Conservation (phyloP, 23 tunicate species). For the Ascidia mentula region DNA sequence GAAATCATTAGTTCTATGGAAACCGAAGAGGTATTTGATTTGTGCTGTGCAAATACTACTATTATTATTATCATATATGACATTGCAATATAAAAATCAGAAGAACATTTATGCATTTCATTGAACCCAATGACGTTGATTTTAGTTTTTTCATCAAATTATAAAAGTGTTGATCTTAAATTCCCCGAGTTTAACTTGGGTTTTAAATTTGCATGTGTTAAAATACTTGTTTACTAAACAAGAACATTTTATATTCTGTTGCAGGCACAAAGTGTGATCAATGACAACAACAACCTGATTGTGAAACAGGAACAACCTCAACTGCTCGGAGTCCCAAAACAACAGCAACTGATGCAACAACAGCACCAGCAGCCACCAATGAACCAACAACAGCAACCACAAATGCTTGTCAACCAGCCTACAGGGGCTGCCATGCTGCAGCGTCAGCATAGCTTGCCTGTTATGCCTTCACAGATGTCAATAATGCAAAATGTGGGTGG, state of each 20-base stretch:
- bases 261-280: background rate
- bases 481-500: background rate
- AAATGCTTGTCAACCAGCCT: constrained; percentile 11
- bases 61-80: no score
- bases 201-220: no score
- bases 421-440: background rate
- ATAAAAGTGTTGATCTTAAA: no score
- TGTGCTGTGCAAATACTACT: no score
- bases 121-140: no score
- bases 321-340: background rate
- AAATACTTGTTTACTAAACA: no score
- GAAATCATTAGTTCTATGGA: background rate
- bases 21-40: background rate
- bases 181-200: no score
- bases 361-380: constrained; percentile 14
- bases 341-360: constrained; percentile 10
- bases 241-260: no score
- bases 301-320: constrained; percentile 29
- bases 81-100: no score
- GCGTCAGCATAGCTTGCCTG: constrained; percentile 24
- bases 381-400: background rate
- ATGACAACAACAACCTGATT: background rate
- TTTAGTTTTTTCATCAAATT: no score
- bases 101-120: no score
- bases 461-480: background rate